Conservation (phyloP, 2,113 vertebrate species). For the Corythornis vintsioides region DNA sequence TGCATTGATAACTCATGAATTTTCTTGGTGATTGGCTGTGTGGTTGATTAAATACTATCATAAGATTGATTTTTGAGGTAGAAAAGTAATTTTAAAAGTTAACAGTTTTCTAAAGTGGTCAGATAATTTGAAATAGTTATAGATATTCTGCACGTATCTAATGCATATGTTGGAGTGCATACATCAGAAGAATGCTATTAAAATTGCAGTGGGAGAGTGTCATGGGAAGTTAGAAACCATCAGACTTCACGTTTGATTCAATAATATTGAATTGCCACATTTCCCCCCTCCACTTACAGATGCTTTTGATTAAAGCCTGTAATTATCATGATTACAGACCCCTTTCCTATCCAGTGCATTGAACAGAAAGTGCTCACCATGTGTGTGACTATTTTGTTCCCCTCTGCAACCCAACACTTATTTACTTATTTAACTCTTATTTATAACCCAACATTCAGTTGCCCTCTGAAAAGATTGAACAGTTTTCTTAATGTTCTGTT, state of each 20-base stretch:
- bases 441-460: not conserved
- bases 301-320: slow-evolving; percentile 10
- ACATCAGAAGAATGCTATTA: not conserved
- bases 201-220: not conserved
- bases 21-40: not conserved
- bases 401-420: not conserved
- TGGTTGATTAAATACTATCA: not conserved
- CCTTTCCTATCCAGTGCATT: not conserved
- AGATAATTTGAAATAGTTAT: not conserved
- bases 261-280: not conserved
- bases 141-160: not conserved
- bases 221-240: not conserved
- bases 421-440: not conserved
- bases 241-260: not conserved
- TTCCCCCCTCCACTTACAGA: not conserved
- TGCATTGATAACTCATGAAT: not conserved
- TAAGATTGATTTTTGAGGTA: not conserved
- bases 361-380: not conserved
- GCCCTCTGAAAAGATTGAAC: not conserved
- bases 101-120: not conserved
- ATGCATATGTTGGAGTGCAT: not conserved
- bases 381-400: not conserved
- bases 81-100: not conserved
- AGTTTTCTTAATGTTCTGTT: not conserved
- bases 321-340: not conserved